Evolutionary conservation across 2,797 vertebrate genomes (phyloP).

Genomic region (Schizothorax lantsangensis): DNA sequence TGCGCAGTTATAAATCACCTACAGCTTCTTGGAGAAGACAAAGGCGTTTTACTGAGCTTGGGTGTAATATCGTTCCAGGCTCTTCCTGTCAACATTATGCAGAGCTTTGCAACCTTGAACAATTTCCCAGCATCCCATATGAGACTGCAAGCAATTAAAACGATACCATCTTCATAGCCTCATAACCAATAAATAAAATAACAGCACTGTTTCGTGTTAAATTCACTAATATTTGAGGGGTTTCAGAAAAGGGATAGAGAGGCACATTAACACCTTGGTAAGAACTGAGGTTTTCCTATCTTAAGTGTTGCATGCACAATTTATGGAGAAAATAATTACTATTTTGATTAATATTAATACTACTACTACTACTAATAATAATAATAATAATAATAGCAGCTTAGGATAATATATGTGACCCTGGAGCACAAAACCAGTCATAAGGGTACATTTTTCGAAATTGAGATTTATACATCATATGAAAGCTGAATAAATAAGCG

Average conservation of each 20-base stretch:
- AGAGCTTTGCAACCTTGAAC: conserved; percentile 85
- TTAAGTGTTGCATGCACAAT: too few species aligned
- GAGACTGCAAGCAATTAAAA: conserved; percentile 85
- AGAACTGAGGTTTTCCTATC: neutral
- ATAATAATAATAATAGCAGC: too few species aligned
- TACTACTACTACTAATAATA: neutral
- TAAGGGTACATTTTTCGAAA: too few species aligned
- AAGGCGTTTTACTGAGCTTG: conserved; percentile 55
- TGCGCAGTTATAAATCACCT: conserved; percentile 74
- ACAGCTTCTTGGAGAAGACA: conserved; percentile 66
- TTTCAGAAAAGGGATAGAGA: conserved; percentile 60
- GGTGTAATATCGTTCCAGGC: conserved; percentile 75
- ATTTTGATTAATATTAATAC: neutral
- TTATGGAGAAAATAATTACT: neutral
- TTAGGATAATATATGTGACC: neutral
- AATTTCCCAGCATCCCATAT: conserved; percentile 82
- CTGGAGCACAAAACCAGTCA: too few species aligned
- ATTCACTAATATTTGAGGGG: conserved; percentile 77
- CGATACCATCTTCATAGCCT: conserved; percentile 85
- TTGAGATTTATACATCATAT: too few species aligned
- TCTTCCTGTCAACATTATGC: conserved; percentile 82
- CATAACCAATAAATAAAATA: conserved; percentile 85
- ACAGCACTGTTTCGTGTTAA: conserved; percentile 84
- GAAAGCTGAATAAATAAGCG: too few species aligned
- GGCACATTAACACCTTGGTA: neutral